phyloP scores from a whole-genome alignment of 2,113 vertebrate species.

The Physeter macrocephalus region DNA sequence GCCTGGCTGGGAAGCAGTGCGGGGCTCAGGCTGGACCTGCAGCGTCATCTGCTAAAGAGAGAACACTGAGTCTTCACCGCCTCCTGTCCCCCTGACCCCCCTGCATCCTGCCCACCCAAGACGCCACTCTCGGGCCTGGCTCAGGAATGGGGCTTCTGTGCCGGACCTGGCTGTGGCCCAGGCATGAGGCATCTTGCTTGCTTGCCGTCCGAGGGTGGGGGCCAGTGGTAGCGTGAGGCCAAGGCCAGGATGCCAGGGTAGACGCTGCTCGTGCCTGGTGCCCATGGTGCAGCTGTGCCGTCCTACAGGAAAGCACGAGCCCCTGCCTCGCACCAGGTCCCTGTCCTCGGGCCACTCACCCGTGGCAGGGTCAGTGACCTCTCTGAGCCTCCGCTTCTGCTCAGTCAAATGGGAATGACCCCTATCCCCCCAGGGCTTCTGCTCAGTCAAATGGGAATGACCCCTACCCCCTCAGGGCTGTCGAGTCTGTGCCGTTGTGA shows the following conservation, averaged over 20 bases:
- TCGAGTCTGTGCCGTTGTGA: background rate
- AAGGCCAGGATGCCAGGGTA: background rate
- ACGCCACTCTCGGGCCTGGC: background rate
- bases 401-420: no score
- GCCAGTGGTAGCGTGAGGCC: background rate
- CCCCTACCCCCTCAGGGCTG: no score
- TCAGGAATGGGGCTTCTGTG: background rate
- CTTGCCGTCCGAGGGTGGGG: background rate
- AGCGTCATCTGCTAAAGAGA: background rate
- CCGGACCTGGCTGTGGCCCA: background rate
- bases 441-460: background rate
- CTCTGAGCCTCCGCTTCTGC: background rate
- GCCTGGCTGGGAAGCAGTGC: background rate
- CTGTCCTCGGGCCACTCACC: background rate
- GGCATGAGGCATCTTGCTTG: background rate
- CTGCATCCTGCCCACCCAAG: background rate
- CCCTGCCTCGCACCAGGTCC: background rate
- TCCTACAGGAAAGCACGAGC: background rate
- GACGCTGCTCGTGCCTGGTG: background rate
- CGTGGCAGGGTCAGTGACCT: rapidly evolving
- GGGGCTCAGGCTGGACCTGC: background rate
- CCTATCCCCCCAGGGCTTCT: background rate
- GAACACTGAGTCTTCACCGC: background rate
- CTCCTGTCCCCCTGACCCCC: no score
- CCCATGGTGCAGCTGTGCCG: background rate